phyloP scores from a whole-genome alignment of 2,797 vertebrate genomes.

The Scolopax rusticola region DNA sequence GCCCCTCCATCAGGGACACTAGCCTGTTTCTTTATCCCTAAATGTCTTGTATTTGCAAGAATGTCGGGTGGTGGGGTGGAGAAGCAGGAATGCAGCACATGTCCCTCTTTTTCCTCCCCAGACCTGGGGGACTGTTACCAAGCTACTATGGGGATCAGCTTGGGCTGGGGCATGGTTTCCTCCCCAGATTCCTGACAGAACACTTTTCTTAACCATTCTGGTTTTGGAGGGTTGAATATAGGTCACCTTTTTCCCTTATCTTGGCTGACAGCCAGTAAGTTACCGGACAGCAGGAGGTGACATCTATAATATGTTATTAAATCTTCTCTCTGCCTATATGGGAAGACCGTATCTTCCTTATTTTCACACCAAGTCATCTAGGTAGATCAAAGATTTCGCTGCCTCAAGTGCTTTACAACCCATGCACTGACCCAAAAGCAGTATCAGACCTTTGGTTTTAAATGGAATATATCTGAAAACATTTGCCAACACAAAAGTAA shows the following conservation, averaged over 20 bases:
- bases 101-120: neutral
- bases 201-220: neutral
- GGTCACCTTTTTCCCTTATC: neutral
- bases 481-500: neutral
- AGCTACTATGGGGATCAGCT: neutral
- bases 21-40: neutral
- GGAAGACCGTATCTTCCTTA: neutral
- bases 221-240: neutral
- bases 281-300: neutral
- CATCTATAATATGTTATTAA: neutral
- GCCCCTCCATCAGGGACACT: neutral
- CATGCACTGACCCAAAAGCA: neutral
- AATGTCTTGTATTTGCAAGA: neutral
- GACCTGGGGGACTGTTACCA: neutral
- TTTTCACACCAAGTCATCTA: slow-evolving; percentile 3
- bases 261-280: neutral
- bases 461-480: neutral
- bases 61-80: neutral
- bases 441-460: neutral
- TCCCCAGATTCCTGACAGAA: neutral
- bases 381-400: neutral
- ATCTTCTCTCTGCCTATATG: neutral
- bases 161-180: neutral
- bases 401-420: neutral
- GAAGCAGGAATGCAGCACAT: neutral